Evolutionary conservation across 2,888 invertebrate genomes (phyloP).

Genomic region (Epiblema foenella): DNA sequence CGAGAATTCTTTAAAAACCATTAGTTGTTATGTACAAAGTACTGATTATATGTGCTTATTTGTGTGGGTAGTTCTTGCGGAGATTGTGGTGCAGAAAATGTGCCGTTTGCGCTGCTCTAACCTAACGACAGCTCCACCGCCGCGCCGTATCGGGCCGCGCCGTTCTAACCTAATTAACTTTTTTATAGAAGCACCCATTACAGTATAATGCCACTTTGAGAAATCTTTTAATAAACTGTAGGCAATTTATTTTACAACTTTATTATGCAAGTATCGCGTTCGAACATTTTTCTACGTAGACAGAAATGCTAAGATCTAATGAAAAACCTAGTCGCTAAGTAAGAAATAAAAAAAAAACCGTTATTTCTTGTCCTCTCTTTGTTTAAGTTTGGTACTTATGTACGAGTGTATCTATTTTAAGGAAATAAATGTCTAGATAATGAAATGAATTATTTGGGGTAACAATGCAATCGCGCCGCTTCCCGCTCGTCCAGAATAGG

Average conservation of each 20-base stretch:
- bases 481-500: too few relatives aligned
- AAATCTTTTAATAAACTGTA: constrained; percentile 47
- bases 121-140: constrained; percentile 41
- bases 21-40: neutral
- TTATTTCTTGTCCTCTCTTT: too few relatives aligned
- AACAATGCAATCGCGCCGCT: too few relatives aligned
- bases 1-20: too few relatives aligned
- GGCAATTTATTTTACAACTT: constrained; percentile 38
- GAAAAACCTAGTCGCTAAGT: neutral
- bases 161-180: constrained; percentile 50
- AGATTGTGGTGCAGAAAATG: constrained; percentile 41
- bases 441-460: constrained; percentile 35
- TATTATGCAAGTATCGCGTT: constrained; percentile 34
- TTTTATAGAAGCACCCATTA: constrained; percentile 46
- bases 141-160: constrained; percentile 42
- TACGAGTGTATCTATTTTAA: neutral
- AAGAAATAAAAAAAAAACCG: neutral
- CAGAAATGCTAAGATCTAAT: constrained; percentile 9
- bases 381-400: neutral
- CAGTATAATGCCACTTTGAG: constrained; percentile 44
- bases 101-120: constrained; percentile 44
- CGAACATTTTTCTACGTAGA: constrained; percentile 19
- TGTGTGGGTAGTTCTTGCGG: constrained; percentile 27
- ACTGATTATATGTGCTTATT: constrained; percentile 10
- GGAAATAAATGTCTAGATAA: neutral